A percentile compares a stretch with the other conserved stretches of the same genome.
phyloP scores from a whole-genome alignment of 2,797 vertebrate genomes.

The Crenuchus spilurus region DNA sequence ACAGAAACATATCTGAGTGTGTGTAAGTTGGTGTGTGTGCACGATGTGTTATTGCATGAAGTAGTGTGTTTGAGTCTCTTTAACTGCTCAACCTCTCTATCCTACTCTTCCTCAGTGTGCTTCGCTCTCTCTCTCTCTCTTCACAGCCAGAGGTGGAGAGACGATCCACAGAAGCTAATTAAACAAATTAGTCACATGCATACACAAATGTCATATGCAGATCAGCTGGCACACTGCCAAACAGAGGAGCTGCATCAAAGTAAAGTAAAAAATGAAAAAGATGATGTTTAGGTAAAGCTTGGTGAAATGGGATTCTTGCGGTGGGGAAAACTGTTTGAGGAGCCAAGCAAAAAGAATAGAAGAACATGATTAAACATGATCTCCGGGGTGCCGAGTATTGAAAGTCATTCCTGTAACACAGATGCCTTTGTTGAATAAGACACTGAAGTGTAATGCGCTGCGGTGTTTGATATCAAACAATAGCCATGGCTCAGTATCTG shows the following conservation, averaged over 20 bases:
- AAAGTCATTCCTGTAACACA: not conserved
- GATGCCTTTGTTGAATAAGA: constrained; percentile 25
- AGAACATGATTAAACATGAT: constrained; percentile 43
- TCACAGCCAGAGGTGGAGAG: constrained; percentile 44
- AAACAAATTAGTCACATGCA: constrained; percentile 52
- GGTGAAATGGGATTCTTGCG: constrained; percentile 20
- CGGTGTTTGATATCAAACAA: constrained; percentile 35
- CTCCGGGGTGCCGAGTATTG: constrained; percentile 14
- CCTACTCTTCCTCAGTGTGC: not conserved
- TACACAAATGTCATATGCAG: constrained; percentile 54
- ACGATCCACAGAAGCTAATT: constrained; percentile 43
- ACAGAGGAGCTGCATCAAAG: constrained; percentile 37
- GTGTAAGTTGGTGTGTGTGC: constrained; percentile 35
- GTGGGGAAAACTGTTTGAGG: constrained; percentile 3
- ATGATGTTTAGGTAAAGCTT: constrained; percentile 17
- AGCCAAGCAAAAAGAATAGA: constrained; percentile 28
- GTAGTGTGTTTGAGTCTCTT: constrained; percentile 38
- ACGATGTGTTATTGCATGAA: constrained; percentile 5
- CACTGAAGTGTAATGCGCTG: constrained; percentile 2
- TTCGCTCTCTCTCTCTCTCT: constrained; percentile 10
- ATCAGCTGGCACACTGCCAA: constrained; percentile 50
- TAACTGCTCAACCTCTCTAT: constrained; percentile 19
- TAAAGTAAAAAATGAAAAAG: constrained; percentile 17
- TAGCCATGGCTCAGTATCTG: not conserved
- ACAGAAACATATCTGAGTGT: too few species aligned